A percentile compares a stretch with the other conserved stretches of the same genome.
phyloP scores from a whole-genome alignment of 2,113 vertebrate species.

The Gobio gobio region DNA sequence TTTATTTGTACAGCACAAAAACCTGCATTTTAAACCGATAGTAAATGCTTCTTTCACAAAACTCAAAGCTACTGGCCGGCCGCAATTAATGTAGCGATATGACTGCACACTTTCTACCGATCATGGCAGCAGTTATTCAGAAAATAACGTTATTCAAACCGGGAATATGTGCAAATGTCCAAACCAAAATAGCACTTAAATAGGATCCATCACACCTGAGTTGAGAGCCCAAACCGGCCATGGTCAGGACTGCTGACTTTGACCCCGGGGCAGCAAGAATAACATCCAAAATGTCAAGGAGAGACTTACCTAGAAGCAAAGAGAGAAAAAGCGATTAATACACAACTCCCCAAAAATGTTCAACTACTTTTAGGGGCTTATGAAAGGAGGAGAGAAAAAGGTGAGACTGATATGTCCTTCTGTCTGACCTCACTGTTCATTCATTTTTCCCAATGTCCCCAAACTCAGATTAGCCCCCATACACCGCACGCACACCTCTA shows the following conservation, averaged over 20 bases:
- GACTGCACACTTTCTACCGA: neutral
- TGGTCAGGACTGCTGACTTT: constrained; percentile 6
- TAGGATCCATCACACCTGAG: constrained; percentile 44
- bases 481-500: constrained; percentile 1
- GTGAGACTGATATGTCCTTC: constrained; percentile 33
- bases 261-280: constrained; percentile 33
- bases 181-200: constrained; percentile 34
- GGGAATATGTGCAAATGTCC: neutral
- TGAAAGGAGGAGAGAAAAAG: constrained; percentile 10
- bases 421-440: neutral
- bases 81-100: neutral
- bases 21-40: neutral
- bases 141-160: neutral
- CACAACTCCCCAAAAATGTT: constrained; percentile 14
- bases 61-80: neutral
- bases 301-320: constrained; percentile 60
- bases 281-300: constrained; percentile 52
- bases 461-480: constrained; percentile 22
- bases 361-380: constrained; percentile 29
- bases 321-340: constrained; percentile 47
- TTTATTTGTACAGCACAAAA: neutral
- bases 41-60: neutral
- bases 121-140: neutral
- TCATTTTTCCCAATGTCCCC: constrained; percentile 28
- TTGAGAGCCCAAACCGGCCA: constrained; percentile 21